A percentile compares a stretch with the other conserved stretches of the same genome.
Evolutionary conservation across 2,888 invertebrate species (phyloP).

Genomic region (Cephus pygmeus): DNA sequence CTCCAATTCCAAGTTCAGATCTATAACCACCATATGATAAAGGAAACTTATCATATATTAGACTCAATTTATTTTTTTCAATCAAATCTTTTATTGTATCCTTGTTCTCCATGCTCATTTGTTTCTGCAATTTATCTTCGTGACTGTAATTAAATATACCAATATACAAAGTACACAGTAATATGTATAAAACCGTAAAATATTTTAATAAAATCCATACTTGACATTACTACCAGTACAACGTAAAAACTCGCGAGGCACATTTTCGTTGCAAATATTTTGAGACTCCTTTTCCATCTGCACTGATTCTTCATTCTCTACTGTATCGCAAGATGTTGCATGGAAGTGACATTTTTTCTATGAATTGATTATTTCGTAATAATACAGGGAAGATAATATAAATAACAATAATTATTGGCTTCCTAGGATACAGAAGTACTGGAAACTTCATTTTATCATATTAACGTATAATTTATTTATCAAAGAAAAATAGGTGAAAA

Average conservation of each 20-base stretch:
- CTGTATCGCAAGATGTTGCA: no score
- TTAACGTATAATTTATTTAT: neutral
- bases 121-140: slow-evolving; percentile 24
- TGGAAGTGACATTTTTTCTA: no score
- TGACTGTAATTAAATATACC: neutral
- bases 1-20: slow-evolving; percentile 49
- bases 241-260: no score
- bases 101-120: slow-evolving; percentile 51
- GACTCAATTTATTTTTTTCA: slow-evolving; percentile 50
- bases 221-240: slow-evolving; percentile 45
- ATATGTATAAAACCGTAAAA: slow-evolving; percentile 42
- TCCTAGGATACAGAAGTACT: no score
- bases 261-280: no score
- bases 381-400: neutral
- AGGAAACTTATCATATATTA: slow-evolving; percentile 58
- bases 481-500: no score
- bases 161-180: neutral
- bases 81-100: slow-evolving; percentile 52
- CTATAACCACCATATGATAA: slow-evolving; percentile 59
- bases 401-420: neutral
- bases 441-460: slow-evolving; percentile 57
- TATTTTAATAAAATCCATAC: slow-evolving; percentile 50
- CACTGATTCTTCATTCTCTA: no score
- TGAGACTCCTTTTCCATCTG: no score
- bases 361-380: no score